A percentile compares a stretch with the other conserved stretches of the same genome.
These are phyloP conservation scores for Acomys russatus DNA, from an alignment of 2,797 vertebrate species.

Conservation along the genomic window DNA sequence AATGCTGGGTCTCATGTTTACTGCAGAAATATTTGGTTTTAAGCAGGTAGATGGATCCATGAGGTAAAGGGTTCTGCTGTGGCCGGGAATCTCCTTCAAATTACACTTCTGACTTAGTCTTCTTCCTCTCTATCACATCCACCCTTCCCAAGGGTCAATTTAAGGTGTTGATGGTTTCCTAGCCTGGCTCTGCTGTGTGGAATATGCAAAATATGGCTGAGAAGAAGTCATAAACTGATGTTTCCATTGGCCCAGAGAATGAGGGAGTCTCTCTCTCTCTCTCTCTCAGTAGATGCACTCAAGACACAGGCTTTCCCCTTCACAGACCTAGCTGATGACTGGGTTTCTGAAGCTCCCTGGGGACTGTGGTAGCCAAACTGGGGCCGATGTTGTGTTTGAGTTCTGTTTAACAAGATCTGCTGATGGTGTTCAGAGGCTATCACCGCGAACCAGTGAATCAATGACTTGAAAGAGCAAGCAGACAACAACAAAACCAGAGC, in stretches of 20 bases:
- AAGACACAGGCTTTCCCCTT: not conserved
- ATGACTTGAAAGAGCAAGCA: constrained; percentile 56
- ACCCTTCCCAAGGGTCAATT: not conserved
- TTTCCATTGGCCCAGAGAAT: not conserved
- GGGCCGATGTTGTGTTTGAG: not conserved
- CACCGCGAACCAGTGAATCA: constrained; percentile 58
- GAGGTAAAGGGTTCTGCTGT: not conserved
- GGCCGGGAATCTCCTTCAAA: constrained; percentile 20
- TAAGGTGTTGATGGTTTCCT: not conserved
- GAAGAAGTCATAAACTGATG: not conserved
- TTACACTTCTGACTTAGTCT: not conserved
- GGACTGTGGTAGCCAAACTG: not conserved
- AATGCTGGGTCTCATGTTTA: not conserved
- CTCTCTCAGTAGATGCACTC: not conserved
- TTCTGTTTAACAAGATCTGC: constrained; percentile 35
- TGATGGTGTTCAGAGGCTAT: not conserved
- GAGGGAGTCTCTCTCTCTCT: not conserved
- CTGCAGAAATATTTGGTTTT: not conserved
- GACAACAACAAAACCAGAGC: not conserved
- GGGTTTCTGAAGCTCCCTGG: not conserved
- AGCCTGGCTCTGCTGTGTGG: not conserved
- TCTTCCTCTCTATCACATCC: constrained; percentile 12
- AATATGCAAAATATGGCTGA: not conserved
- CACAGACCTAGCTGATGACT: not conserved
- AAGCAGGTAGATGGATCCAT: not conserved